Evolutionary conservation across 1,140 invertebrate genomes (phyloP).

Genomic region (Diabrotica virgifera): DNA sequence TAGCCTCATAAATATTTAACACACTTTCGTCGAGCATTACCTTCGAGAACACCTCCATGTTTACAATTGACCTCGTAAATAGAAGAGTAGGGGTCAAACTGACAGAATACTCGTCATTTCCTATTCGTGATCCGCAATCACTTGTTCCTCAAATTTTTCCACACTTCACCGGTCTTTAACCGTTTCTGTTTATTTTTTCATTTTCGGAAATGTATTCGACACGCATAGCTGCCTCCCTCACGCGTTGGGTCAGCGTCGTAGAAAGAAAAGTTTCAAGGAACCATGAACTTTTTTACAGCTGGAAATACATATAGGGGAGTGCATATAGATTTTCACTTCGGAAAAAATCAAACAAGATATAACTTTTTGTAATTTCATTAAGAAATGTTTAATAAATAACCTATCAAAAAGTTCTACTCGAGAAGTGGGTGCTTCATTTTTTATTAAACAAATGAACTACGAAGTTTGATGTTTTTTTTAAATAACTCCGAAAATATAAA

Average conservation of each 20-base stretch:
- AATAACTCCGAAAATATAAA: too few species aligned
- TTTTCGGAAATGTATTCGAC: conserved; percentile 2
- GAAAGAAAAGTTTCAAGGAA: neutral
- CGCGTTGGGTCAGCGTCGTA: neutral
- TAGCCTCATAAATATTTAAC: conserved; percentile 2
- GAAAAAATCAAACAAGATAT: too few species aligned
- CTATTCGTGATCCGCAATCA: conserved; percentile 1
- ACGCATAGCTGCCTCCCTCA: neutral
- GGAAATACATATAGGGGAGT: too few species aligned
- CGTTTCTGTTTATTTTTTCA: conserved; percentile 3
- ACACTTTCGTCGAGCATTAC: neutral
- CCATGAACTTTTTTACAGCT: too few species aligned
- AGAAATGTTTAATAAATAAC: too few species aligned
- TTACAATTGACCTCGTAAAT: conserved; percentile 3
- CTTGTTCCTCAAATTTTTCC: neutral
- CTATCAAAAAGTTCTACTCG: too few species aligned
- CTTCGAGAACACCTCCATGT: neutral
- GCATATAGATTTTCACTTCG: too few species aligned
- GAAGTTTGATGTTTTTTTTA: too few species aligned
- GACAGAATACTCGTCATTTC: neutral
- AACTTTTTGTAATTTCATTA: too few species aligned
- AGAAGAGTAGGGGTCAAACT: neutral
- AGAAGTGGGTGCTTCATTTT: too few species aligned
- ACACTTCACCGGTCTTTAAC: conserved; percentile 1
- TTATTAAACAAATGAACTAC: too few species aligned